These are phyloP conservation scores for Hydriomena furcata DNA, from an alignment of 2,888 invertebrate genomes.

Conservation along the genomic window DNA sequence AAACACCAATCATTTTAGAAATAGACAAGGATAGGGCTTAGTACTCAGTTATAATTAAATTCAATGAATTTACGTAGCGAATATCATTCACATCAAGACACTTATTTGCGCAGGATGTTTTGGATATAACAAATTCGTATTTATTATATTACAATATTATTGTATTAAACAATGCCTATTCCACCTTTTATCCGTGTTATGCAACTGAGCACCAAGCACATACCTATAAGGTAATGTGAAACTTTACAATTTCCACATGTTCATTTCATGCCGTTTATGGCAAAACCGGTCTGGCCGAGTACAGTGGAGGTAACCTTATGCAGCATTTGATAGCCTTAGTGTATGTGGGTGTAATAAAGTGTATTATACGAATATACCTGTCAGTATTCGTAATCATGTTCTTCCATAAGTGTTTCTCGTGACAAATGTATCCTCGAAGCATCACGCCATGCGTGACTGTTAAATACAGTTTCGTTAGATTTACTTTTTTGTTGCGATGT, in stretches of 20 bases:
- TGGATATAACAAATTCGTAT: too few relatives aligned
- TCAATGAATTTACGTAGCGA: too few relatives aligned
- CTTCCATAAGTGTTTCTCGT: constrained; percentile 57
- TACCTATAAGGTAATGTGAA: constrained; percentile 14
- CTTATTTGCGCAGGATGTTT: too few relatives aligned
- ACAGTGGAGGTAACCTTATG: constrained; percentile 28
- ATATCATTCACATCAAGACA: too few relatives aligned
- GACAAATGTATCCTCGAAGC: constrained; percentile 64
- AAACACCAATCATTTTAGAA: too few relatives aligned
- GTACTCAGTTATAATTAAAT: too few relatives aligned
- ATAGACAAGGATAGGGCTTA: too few relatives aligned
- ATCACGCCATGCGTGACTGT: constrained; percentile 69
- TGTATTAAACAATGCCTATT: too few relatives aligned
- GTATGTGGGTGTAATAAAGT: constrained; percentile 39
- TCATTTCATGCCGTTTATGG: constrained; percentile 26
- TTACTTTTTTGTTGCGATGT: constrained; percentile 55
- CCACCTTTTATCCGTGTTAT: too few relatives aligned
- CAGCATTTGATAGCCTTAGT: constrained; percentile 31
- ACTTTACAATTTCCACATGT: constrained; percentile 26
- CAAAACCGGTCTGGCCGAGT: constrained; percentile 30
- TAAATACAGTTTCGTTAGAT: constrained; percentile 52
- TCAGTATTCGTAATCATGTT: constrained; percentile 11
- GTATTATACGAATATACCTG: constrained; percentile 7
- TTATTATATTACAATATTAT: too few relatives aligned
- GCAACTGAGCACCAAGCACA: too few relatives aligned